phyloP scores from a whole-genome alignment of 1,140 invertebrate genomes.

The Diorhabda carinulata region DNA sequence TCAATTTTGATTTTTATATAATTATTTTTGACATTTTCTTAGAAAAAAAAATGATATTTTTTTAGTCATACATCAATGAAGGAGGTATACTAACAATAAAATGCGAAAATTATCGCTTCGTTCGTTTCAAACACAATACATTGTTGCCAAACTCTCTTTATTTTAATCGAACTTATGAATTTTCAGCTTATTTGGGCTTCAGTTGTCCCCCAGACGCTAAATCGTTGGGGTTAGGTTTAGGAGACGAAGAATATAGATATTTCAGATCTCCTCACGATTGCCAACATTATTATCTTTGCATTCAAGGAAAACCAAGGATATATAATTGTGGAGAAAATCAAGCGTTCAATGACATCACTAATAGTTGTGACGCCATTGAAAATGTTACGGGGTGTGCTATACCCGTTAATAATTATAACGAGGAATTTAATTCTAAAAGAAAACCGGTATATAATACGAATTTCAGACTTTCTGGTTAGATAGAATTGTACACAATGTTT shows the following conservation, averaged over 20 bases:
- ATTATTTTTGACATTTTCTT: too few species aligned
- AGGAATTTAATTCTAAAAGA: too few species aligned
- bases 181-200: slow-evolving; percentile 63
- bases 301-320: slow-evolving; percentile 65
- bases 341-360: slow-evolving; percentile 74
- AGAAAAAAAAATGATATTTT: too few species aligned
- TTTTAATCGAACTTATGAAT: neutral
- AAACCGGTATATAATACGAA: neutral
- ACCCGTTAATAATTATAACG: neutral
- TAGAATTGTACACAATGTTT: neutral
- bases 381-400: slow-evolving; percentile 71
- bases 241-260: slow-evolving; percentile 53
- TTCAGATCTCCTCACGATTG: slow-evolving; percentile 64
- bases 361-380: slow-evolving; percentile 70
- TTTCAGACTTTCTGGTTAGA: slow-evolving; percentile 1
- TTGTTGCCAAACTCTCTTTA: too few species aligned
- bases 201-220: slow-evolving; percentile 56
- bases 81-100: too few species aligned
- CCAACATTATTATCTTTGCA: slow-evolving; percentile 77
- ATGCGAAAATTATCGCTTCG: too few species aligned
- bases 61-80: too few species aligned
- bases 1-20: too few species aligned
- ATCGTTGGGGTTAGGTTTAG: slow-evolving; percentile 49
- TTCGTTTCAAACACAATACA: too few species aligned
- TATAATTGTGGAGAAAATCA: slow-evolving; percentile 72